These are phyloP conservation scores for Rousettus madagascariensis DNA, from an alignment of 2,797 vertebrate genomes.

Conservation along the genomic window DNA sequence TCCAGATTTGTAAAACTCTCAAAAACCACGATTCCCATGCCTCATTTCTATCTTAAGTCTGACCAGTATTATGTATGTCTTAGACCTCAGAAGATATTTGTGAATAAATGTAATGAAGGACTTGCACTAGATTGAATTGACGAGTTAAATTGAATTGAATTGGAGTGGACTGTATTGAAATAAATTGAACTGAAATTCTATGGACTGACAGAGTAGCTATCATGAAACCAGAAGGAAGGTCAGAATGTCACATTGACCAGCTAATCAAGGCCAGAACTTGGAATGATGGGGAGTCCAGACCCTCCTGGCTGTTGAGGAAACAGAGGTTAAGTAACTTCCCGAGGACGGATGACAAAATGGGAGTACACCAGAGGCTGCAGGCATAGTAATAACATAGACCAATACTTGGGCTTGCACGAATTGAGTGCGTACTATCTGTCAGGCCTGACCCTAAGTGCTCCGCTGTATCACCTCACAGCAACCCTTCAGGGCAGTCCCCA, in stretches of 20 bases:
- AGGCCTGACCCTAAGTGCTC: background rate
- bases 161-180: background rate
- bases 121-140: background rate
- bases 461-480: too few relatives aligned
- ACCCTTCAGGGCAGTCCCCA: background rate
- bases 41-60: conserved; percentile 14
- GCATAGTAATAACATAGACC: background rate
- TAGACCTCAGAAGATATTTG: conserved; percentile 39
- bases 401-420: background rate
- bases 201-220: background rate
- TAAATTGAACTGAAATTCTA: background rate
- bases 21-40: conserved; percentile 45
- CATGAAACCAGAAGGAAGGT: background rate
- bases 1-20: conserved; percentile 1
- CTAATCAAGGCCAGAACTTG: background rate
- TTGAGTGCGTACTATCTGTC: background rate
- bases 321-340: conserved; percentile 45
- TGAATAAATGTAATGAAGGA: conserved; percentile 52
- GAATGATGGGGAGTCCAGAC: background rate
- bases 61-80: background rate
- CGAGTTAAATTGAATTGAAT: conserved; percentile 1
- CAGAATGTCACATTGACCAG: background rate
- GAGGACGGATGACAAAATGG: background rate
- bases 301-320: background rate
- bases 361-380: background rate